phyloP scores from a whole-genome alignment of 2,797 vertebrate species.

The Ptychobarbus kaznakovi region DNA sequence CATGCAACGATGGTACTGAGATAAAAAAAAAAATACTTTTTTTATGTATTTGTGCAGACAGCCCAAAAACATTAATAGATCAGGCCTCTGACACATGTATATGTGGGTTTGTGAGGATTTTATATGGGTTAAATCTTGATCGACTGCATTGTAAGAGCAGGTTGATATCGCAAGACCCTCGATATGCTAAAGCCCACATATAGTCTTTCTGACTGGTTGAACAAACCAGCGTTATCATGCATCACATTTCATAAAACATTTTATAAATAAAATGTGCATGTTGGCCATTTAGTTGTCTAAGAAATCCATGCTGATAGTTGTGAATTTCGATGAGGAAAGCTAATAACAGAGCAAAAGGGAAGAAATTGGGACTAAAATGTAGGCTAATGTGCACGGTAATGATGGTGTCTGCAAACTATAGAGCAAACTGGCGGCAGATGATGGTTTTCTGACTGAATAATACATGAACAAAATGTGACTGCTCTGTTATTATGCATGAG shows the following conservation, averaged over 20 bases:
- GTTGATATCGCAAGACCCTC: not conserved
- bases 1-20: slow-evolving; percentile 21
- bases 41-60: slow-evolving; percentile 44
- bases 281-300: not conserved
- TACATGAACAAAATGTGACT: slow-evolving; percentile 38
- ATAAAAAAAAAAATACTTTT: slow-evolving; percentile 32
- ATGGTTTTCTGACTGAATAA: slow-evolving; percentile 33
- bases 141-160: not conserved
- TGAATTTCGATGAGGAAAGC: not conserved
- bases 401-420: not conserved
- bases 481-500: slow-evolving; percentile 38
- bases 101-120: slow-evolving; percentile 35
- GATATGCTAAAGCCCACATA: not conserved
- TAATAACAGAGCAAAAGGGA: not conserved
- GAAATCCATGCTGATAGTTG: not conserved
- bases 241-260: slow-evolving; percentile 29
- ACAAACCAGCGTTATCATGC: slow-evolving; percentile 4
- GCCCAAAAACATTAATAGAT: slow-evolving; percentile 23
- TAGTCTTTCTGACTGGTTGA: not conserved
- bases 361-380: not conserved
- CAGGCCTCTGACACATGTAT: slow-evolving; percentile 11
- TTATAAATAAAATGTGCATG: not conserved
- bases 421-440: not conserved
- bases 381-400: not conserved
- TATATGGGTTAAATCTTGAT: slow-evolving; percentile 23